Evolutionary conservation across 1,140 invertebrate species (phyloP), one percentile per base, ranked within the genome.

Genomic region (Orius insidiosus): DNA sequence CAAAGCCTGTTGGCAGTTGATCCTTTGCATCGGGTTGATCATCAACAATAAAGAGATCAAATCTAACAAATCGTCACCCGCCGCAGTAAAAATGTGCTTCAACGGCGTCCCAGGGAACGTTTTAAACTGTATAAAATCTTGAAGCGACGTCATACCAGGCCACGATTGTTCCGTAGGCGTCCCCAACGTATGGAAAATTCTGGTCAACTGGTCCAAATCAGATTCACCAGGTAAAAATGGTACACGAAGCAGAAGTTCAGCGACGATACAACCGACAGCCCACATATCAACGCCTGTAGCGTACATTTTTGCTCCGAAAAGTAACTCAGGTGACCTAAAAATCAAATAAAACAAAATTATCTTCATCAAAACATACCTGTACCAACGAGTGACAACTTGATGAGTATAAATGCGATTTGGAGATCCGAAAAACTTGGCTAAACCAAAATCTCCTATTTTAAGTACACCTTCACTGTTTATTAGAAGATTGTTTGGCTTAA

Each of bases 401-500:
- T 98, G 89, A 9, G 95, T 98, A 59, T 97, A 96, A 55, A 90
- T 74, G 59, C 94, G 74, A 59, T 82, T 93, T 3, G 95, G 96
- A 1, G 94, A 97, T 3, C 93, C 95, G 71, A 78, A 98, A 59
- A 85, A 85, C 61, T 95, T 94, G 1, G 96, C 96, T 46, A 99
- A 67, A 59, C 95, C 95, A 75, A 99, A 98, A 80, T 99, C 95
- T 53, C 88, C 93, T 54, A 96, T 83, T 68, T 97, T 99, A 0
- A 99, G 64, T 10, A 97, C 69, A 2, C 96, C 96, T 57, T 84
- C 72, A 40, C 75, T 71, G 66, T 96, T 93, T 5, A 99, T 84
- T 2, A 99, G 65, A 54, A 99, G 76, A 71, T 99, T 99, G 62
- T 98, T 98, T 7, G 96, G 96, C 63, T 99, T 99, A 47, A 99